Evolutionary conservation across 2,888 invertebrate genomes (phyloP).

Genomic region (Oscheius myriophilus): DNA sequence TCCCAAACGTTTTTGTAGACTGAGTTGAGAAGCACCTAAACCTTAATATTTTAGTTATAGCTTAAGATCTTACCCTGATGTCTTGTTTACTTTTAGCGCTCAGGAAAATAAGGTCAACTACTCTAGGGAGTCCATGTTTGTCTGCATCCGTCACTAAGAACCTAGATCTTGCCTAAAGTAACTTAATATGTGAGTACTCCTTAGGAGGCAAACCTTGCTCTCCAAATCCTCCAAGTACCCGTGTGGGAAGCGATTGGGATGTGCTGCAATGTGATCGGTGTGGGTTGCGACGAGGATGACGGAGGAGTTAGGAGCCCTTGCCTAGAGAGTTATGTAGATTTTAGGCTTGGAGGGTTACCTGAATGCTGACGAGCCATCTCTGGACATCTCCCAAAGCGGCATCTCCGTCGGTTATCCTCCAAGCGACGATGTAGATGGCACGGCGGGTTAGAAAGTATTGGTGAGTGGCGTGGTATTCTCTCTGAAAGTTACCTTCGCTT

Average conservation of each 20-base stretch:
- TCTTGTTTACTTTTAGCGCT: constrained; percentile 81
- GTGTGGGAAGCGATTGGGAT: constrained; percentile 75
- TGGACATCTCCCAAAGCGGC: constrained; percentile 88
- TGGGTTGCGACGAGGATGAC: constrained; percentile 96
- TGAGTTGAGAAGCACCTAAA: constrained; percentile 72
- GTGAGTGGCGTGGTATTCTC: constrained; percentile 97
- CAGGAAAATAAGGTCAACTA: constrained; percentile 44
- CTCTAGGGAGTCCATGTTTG: constrained; percentile 82
- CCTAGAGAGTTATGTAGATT: constrained; percentile 73
- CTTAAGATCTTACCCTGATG: constrained; percentile 75
- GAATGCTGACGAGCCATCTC: constrained; percentile 94
- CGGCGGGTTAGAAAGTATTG: constrained; percentile 96
- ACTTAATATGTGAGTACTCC: constrained; percentile 3
- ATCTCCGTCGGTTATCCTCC: constrained; percentile 91
- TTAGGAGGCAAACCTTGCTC: constrained; percentile 67
- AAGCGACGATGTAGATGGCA: constrained; percentile 91
- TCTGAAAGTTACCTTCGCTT: constrained; percentile 70
- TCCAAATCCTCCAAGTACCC: constrained; percentile 82
- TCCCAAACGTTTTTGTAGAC: constrained; percentile 93
- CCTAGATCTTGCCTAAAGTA: constrained; percentile 60
- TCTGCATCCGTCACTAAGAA: constrained; percentile 95
- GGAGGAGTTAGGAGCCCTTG: constrained; percentile 93
- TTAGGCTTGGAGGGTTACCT: constrained; percentile 74
- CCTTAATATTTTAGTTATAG: neutral
- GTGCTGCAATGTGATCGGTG: constrained; percentile 78